Conservation (phyloP, 2,888 invertebrate species). For the Conus canariensis region DNA sequence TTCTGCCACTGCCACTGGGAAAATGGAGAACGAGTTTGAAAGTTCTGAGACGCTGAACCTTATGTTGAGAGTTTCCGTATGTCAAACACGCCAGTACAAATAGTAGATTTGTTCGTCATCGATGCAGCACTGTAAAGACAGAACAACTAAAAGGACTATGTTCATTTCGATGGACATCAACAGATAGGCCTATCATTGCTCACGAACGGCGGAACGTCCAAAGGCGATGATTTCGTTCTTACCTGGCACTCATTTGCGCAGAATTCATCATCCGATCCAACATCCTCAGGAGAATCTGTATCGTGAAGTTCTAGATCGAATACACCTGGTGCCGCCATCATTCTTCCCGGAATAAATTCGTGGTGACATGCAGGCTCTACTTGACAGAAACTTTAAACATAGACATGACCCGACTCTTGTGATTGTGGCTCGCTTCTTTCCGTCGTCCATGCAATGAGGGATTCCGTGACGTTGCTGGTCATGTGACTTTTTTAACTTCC, state of each 20-base stretch:
- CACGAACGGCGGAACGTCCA: background rate
- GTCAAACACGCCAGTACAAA: background rate
- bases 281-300: constrained; percentile 71
- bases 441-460: constrained; percentile 56
- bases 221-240: constrained; percentile 4
- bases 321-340: constrained; percentile 86
- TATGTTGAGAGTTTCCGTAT: background rate
- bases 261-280: constrained; percentile 90
- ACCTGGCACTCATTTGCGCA: constrained; percentile 80
- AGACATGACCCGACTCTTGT: constrained; percentile 3
- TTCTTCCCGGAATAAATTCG: constrained; percentile 53
- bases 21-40: constrained; percentile 23
- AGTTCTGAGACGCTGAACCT: constrained; percentile 13
- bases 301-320: constrained; percentile 93
- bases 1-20: background rate
- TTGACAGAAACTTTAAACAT: constrained; percentile 43
- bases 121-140: background rate
- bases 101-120: background rate
- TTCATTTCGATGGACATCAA: too few relatives aligned
- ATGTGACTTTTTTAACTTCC: constrained; percentile 63
- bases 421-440: constrained; percentile 46
- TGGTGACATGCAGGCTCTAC: constrained; percentile 47
- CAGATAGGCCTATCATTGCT: too few relatives aligned
- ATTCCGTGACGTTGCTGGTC: constrained; percentile 71
- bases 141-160: background rate